These are phyloP conservation scores for Alviniconcha marisindica DNA, from an alignment of 1,140 invertebrate genomes.

Conservation along the genomic window DNA sequence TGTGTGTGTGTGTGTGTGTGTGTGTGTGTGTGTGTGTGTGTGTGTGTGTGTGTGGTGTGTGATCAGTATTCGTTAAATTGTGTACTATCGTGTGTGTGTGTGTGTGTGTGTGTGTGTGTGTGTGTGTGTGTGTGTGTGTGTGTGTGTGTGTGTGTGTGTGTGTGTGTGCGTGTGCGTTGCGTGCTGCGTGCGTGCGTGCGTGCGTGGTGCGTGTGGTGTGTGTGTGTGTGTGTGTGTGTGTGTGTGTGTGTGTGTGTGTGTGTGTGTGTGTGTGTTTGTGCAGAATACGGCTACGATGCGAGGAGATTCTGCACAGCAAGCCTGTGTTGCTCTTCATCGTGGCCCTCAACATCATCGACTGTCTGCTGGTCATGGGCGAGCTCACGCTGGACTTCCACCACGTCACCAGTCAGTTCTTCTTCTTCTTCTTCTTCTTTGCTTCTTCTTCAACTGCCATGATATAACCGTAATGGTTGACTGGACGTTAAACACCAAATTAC, in stretches of 20 bases:
- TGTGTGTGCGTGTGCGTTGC: not conserved
- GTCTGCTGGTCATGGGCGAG: slow-evolving; percentile 59
- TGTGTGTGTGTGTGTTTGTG: not conserved
- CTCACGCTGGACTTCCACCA: slow-evolving; percentile 63
- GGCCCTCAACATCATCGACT: slow-evolving; percentile 62
- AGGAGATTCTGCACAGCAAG: slow-evolving; percentile 58
- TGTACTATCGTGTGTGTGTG: too few relatives aligned
- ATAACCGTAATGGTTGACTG: too few relatives aligned
- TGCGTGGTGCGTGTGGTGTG: not conserved
- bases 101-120: too few relatives aligned
- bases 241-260: not conserved
- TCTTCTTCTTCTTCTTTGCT: slow-evolving; percentile 5
- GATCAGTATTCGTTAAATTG: too few relatives aligned
- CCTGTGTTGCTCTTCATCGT: slow-evolving; percentile 56
- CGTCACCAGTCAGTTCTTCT: slow-evolving; percentile 54
- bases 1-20: not conserved
- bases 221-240: not conserved
- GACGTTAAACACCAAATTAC: too few relatives aligned
- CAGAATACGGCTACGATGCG: slow-evolving; percentile 54
- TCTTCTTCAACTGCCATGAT: not conserved
- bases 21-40: not conserved
- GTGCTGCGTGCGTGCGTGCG: too few relatives aligned
- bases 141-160: not conserved
- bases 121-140: too few relatives aligned
- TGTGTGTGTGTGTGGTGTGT: too few relatives aligned